A percentile compares a stretch with the other conserved stretches of the same genome.
These are phyloP conservation scores for Metopia argyrocephala DNA, from an alignment of 2,888 invertebrate species.

Conservation along the genomic window DNA sequence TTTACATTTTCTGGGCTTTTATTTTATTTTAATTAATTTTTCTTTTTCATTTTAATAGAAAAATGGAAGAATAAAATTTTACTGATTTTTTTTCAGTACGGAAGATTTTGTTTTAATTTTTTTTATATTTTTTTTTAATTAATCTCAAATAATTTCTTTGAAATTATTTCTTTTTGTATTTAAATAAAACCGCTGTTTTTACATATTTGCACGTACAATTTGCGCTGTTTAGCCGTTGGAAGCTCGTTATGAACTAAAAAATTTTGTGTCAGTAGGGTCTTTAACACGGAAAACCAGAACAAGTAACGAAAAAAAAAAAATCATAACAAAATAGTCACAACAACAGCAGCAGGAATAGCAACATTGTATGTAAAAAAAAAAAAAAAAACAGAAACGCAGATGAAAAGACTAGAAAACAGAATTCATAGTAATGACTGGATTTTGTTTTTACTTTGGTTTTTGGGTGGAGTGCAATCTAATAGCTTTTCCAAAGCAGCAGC, in stretches of 20 bases:
- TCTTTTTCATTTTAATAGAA: neutral
- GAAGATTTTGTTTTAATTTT: constrained; percentile 3
- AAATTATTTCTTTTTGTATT: constrained; percentile 31
- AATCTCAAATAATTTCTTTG: neutral
- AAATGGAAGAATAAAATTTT: neutral
- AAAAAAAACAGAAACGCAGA: neutral
- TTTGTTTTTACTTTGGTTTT: constrained; percentile 36
- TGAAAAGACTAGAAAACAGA: constrained; percentile 20
- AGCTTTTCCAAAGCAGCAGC: constrained; percentile 26
- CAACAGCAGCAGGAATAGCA: neutral
- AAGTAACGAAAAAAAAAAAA: neutral
- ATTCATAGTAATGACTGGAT: constrained; percentile 22
- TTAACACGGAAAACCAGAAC: constrained; percentile 47
- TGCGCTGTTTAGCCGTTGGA: constrained; percentile 64
- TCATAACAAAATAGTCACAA: neutral
- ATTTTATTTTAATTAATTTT: neutral
- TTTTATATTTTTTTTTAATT: neutral
- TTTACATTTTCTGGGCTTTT: too few relatives aligned
- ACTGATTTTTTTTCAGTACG: neutral
- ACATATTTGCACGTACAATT: constrained; percentile 8
- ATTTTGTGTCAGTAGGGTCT: constrained; percentile 58
- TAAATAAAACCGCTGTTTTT: constrained; percentile 46
- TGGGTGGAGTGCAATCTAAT: constrained; percentile 53
- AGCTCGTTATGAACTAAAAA: constrained; percentile 67
- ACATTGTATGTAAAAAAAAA: constrained; percentile 10